Evolutionary conservation across 53 echinoderm and acorn worm genomes (phyloP).

Genomic region (Holothuria scabra): DNA sequence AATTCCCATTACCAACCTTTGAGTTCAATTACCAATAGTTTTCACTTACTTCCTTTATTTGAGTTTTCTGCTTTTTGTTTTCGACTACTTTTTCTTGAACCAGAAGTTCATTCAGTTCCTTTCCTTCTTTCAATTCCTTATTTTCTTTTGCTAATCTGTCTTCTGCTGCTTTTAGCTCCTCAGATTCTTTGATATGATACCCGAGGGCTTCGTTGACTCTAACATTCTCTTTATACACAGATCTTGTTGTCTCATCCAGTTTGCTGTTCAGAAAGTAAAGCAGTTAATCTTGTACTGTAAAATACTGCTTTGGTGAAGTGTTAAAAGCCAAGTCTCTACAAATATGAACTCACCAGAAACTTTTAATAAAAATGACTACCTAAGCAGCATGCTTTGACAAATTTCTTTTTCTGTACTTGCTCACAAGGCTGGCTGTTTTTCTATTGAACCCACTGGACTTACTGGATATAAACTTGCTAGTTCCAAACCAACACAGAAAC

Average conservation of each 20-base stretch:
- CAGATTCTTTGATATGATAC: constrained; percentile 97
- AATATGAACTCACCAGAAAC: no score
- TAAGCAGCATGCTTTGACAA: no score
- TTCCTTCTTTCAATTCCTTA: constrained; percentile 76
- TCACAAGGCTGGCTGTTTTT: no score
- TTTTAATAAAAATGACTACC: no score
- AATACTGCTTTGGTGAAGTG: no score
- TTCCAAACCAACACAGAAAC: no score
- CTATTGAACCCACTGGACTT: no score
- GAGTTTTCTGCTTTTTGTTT: constrained; percentile 83
- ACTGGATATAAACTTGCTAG: no score
- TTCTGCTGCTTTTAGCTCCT: constrained; percentile 75
- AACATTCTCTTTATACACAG: constrained; percentile 98
- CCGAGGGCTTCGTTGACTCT: constrained; percentile 88
- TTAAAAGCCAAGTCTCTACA: no score
- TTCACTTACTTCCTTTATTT: constrained; percentile 78
- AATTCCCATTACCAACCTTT: not conserved
- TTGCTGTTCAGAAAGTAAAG: constrained; percentile 54
- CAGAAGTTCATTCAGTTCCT: constrained; percentile 89
- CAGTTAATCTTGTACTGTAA: no score
- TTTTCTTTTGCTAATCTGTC: constrained; percentile 77
- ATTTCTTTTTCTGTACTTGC: no score
- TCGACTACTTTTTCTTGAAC: constrained; percentile 89
- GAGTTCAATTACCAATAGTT: not conserved
- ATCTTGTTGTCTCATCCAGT: constrained; percentile 96